These are phyloP conservation scores for Phalloptychus januarius DNA, from an alignment of 2,797 vertebrate genomes.

Conservation along the genomic window DNA sequence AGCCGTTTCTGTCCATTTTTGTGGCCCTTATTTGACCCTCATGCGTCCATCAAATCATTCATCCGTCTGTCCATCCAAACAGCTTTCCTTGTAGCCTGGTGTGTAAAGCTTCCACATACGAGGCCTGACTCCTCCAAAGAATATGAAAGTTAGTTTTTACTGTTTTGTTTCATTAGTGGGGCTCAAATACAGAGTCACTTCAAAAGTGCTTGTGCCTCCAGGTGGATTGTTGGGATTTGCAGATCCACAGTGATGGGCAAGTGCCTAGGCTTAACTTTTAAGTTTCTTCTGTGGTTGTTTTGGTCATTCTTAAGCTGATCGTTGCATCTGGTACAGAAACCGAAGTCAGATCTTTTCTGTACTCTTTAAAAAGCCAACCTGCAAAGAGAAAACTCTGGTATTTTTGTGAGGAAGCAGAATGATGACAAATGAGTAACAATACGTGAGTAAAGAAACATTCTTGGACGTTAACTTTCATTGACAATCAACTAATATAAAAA, in stretches of 20 bases:
- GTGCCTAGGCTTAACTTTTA: background rate
- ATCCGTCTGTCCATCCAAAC: background rate
- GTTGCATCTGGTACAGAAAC: background rate
- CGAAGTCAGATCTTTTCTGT: background rate
- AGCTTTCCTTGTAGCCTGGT: background rate
- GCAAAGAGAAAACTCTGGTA: background rate
- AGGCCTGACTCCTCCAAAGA: background rate
- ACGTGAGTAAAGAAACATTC: background rate
- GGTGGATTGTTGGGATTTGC: background rate
- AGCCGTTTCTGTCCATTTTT: background rate
- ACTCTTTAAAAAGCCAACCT: background rate
- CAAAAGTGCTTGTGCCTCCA: background rate
- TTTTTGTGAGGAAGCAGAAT: background rate
- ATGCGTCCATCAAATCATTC: background rate
- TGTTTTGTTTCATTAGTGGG: background rate
- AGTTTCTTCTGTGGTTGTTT: background rate
- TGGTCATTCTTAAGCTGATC: background rate
- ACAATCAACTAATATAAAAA: background rate
- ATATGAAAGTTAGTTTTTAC: background rate
- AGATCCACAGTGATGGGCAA: background rate
- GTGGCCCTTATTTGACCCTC: background rate
- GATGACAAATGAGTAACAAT: background rate
- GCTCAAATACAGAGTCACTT: background rate
- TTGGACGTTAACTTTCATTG: background rate
- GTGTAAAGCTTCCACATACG: background rate